phyloP scores from a whole-genome alignment of 2,797 vertebrate genomes.

The Gouania willdenowi region DNA sequence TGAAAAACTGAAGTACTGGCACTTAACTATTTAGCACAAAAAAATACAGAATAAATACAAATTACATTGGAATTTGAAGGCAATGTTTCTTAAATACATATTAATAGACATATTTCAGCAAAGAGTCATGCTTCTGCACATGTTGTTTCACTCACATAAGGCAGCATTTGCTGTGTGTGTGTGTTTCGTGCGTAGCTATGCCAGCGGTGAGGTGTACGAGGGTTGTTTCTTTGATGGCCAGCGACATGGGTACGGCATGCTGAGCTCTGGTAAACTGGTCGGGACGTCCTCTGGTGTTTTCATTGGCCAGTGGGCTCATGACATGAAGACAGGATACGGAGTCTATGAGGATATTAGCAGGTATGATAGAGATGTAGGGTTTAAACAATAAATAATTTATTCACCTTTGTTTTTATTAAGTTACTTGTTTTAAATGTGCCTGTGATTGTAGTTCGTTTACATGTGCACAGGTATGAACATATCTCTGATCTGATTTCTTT shows the following conservation, averaged over 20 bases:
- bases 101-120: no score
- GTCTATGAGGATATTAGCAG: constrained; percentile 94
- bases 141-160: no score
- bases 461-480: not conserved
- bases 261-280: constrained; percentile 86
- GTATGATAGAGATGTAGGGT: no score
- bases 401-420: no score
- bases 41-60: no score
- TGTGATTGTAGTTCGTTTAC: no score
- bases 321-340: constrained; percentile 91
- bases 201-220: constrained; percentile 90
- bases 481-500: not conserved
- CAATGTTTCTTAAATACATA: not conserved
- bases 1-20: no score
- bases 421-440: no score
- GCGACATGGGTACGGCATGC: constrained; percentile 91
- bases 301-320: constrained; percentile 91
- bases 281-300: constrained; percentile 89
- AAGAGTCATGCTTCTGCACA: no score
- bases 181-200: constrained; percentile 20
- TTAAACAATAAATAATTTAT: no score
- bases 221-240: constrained; percentile 91
- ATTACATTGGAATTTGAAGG: not conserved
- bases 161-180: no score
- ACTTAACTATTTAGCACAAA: no score